Evolutionary conservation across 2,113 vertebrate genomes (phyloP).

Genomic region (Nycticorax nycticorax): DNA sequence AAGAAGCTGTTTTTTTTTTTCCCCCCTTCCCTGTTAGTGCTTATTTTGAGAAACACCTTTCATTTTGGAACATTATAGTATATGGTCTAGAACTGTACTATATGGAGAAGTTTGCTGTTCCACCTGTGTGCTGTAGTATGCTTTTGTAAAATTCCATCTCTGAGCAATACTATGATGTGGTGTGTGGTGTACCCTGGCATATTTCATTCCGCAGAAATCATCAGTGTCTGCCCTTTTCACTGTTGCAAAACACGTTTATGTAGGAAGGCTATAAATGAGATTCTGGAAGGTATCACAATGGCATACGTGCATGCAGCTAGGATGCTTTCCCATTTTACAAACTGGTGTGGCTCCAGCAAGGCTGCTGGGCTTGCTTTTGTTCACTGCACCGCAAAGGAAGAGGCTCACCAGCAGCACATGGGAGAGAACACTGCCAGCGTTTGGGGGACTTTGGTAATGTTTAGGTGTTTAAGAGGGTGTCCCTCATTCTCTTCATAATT

Average conservation of each 20-base stretch:
- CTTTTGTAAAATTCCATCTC: not conserved
- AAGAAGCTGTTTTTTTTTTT: not conserved
- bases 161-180: not conserved
- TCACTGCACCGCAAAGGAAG: not conserved
- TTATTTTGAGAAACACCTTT: not conserved
- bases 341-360: not conserved
- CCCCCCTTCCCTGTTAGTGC: not conserved
- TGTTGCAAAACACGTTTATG: not conserved
- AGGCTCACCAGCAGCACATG: not conserved
- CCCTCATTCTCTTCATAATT: accelerated
- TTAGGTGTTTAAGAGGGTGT: not conserved
- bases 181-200: not conserved
- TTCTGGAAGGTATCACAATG: not conserved
- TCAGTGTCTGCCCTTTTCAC: not conserved
- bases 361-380: not conserved
- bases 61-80: not conserved
- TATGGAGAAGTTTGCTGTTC: not conserved
- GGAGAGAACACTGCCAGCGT: not conserved
- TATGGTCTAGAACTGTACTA: not conserved
- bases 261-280: not conserved
- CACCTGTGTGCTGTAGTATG: not conserved
- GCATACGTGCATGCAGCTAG: not conserved
- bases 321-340: not conserved
- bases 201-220: not conserved
- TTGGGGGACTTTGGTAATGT: accelerated